Evolutionary conservation across 2,797 vertebrate genomes (phyloP), one percentile per base, ranked within the genome.

Genomic region (Semotilus atromaculatus): DNA sequence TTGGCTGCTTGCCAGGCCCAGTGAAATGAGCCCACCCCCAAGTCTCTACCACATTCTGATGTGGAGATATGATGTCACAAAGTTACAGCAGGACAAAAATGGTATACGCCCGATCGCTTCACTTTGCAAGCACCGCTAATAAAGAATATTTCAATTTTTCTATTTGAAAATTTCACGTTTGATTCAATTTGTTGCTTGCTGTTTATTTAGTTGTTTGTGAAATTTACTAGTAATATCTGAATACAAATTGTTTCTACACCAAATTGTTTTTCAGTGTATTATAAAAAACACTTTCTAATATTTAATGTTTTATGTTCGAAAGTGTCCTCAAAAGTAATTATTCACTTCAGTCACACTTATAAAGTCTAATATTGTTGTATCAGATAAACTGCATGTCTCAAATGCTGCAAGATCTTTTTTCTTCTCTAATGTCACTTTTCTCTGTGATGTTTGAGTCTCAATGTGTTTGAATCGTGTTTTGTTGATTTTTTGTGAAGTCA

Each of bases 31-130:
- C 5, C n/a, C 58, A 0, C 23, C 0, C n/a, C 3, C 43, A 45
- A 45, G 11, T 14, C 58, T 14, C 10, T 6, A 60, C 0, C n/a
- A n/a, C n/a, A 29, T 29, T 62, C 26, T 29, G 60, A 62, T 29
- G 5, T 3, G 3, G 60, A 62, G 6, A 18, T 31, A 64, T 62
- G 26, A 26, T 62, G 60, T 18, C 26, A 29, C 13, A 64, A 31
- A 18, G 26, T 64, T 29, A 11, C 11, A 10, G 4, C 10, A n/a
- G 55, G 23, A 14, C n/a, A 2, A n/a, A 60, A 62, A 62, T 62
- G 13, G 4, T 5, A 26, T 26, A 7, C 13, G 0, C 14, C 13
- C 0, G 13, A 29, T 62, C 14, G 3, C 2, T 16, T 31, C 26
- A 31, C 26, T 16, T 64, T 5, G 2, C n/a, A 31, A 64, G 60